Percentiles rank a stretch among this genome's conserved stretches.
Conservation (phyloP, 2,888 invertebrate genomes). For the Leuctra nigra region DNA sequence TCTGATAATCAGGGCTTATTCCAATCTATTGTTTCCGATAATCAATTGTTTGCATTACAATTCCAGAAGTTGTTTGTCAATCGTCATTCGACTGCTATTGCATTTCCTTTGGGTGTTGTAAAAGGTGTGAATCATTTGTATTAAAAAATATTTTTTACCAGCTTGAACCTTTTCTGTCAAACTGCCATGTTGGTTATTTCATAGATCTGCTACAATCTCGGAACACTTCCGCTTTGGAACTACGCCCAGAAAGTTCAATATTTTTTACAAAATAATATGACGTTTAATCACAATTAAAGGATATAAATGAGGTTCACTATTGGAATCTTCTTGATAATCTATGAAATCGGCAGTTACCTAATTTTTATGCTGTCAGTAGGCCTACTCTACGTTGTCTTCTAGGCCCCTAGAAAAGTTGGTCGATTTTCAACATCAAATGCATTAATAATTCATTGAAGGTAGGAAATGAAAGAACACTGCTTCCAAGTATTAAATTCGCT, state of each 20-base stretch:
- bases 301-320: constrained; percentile 1
- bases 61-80: too few relatives aligned
- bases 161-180: constrained; percentile 27
- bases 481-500: not conserved
- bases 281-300: not conserved
- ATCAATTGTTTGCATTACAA: too few relatives aligned
- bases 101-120: too few relatives aligned
- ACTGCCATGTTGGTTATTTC: constrained; percentile 31
- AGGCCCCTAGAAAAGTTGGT: not conserved
- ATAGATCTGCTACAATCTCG: constrained; percentile 21
- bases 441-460: not conserved
- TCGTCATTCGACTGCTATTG: too few relatives aligned
- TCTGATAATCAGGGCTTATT: too few relatives aligned
- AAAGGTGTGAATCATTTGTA: constrained; percentile 8
- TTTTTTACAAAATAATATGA: constrained; percentile 1
- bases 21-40: too few relatives aligned
- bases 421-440: not conserved
- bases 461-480: not conserved
- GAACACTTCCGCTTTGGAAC: constrained; percentile 30
- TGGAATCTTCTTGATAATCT: not conserved
- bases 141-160: constrained; percentile 9
- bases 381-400: not conserved
- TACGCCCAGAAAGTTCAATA: constrained; percentile 27
- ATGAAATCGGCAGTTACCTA: constrained; percentile 1
- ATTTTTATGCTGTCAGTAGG: not conserved